phyloP scores from a whole-genome alignment of 2,797 vertebrate species.

The Antennarius maculatus region DNA sequence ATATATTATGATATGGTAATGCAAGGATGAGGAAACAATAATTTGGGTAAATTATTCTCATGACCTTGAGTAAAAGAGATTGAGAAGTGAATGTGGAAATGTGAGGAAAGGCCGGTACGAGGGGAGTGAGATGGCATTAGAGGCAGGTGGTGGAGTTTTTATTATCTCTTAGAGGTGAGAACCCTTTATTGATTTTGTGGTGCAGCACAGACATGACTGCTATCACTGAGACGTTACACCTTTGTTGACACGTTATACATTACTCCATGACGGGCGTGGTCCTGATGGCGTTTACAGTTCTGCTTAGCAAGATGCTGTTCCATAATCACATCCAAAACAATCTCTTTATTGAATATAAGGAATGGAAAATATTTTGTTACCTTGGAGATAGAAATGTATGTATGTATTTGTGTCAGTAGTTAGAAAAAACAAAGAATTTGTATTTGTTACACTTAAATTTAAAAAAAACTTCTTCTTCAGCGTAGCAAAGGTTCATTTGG shows the following conservation, averaged over 20 bases:
- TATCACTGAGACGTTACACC: slow-evolving; percentile 8
- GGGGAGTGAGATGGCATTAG: not conserved
- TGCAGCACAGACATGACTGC: slow-evolving; percentile 27
- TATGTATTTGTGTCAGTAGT: too few species aligned
- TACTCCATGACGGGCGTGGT: slow-evolving; percentile 16
- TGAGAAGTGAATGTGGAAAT: not conserved
- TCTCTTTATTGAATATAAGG: not conserved
- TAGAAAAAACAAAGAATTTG: too few species aligned
- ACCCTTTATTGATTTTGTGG: slow-evolving; percentile 52
- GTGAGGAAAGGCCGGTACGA: not conserved
- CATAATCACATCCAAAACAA: not conserved
- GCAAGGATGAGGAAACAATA: slow-evolving; percentile 6
- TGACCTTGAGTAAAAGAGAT: slow-evolving; percentile 9
- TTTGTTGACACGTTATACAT: slow-evolving; percentile 34
- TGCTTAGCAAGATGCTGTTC: slow-evolving; percentile 2
- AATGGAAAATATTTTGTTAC: not conserved
- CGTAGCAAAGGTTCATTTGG: slow-evolving; percentile 29
- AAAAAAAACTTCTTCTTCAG: slow-evolving; percentile 3
- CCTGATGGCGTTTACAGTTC: slow-evolving; percentile 24
- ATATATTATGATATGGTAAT: slow-evolving; percentile 30
- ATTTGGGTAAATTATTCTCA: slow-evolving; percentile 1
- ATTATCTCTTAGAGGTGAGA: slow-evolving; percentile 40
- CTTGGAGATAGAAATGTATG: not conserved
- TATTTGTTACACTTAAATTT: too few species aligned
- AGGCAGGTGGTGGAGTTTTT: slow-evolving; percentile 26